Conservation (phyloP, 1,140 invertebrate species). For the Hetaerina americana region DNA sequence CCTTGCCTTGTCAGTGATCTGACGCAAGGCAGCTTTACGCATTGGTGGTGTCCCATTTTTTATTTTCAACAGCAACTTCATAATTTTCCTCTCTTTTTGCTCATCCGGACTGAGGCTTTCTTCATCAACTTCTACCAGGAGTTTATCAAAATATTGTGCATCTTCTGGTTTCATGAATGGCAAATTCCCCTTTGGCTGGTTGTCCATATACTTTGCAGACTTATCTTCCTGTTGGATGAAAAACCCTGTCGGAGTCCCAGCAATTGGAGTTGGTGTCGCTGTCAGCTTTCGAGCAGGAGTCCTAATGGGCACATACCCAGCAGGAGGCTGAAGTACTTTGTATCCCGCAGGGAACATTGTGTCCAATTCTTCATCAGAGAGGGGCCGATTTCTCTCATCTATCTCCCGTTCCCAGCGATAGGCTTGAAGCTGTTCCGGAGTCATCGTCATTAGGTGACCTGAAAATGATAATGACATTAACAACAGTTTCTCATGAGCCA, state of each 20-base stretch:
- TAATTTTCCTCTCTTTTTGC: conserved; percentile 96
- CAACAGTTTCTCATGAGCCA: neutral
- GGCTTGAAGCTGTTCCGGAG: conserved; percentile 95
- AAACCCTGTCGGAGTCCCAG: conserved; percentile 83
- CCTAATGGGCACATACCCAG: conserved; percentile 89
- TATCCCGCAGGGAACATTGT: conserved; percentile 95
- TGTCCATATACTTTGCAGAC: conserved; percentile 80
- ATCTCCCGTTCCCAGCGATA: conserved; percentile 99
- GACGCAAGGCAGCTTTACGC: conserved; percentile 92
- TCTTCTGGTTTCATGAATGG: conserved; percentile 99
- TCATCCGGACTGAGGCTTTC: conserved; percentile 90
- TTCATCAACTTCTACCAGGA: conserved; percentile 95
- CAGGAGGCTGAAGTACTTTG: conserved; percentile 91
- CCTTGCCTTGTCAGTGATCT: conserved; percentile 97
- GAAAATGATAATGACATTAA: conserved; percentile 11
- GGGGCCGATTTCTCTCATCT: conserved; percentile 90
- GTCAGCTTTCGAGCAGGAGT: conserved; percentile 94
- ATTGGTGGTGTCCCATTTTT: conserved; percentile 99
- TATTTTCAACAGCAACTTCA: conserved; percentile 96
- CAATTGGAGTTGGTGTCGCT: conserved; percentile 93
- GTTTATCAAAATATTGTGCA: conserved; percentile 99
- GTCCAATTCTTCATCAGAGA: conserved; percentile 95
- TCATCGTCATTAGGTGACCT: conserved; percentile 89
- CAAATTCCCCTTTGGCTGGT: conserved; percentile 92
- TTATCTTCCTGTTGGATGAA: conserved; percentile 78